Base-by-base conservation (phyloP, 2,797 vertebrate species). In the Psittacula echo region DNA sequence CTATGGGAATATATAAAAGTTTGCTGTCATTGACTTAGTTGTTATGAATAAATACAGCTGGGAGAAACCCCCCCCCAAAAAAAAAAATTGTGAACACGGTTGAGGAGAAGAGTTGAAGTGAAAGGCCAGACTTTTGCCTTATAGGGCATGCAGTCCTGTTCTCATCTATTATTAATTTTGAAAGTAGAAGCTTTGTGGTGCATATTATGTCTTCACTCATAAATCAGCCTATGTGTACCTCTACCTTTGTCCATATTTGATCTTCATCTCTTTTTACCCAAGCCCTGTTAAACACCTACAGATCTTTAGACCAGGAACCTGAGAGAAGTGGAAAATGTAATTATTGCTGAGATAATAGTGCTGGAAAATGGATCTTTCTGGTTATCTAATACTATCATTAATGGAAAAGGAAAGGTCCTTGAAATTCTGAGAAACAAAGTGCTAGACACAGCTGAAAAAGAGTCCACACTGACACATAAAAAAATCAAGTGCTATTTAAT, bases 401-500 rank as follows among this genome's bases (percentile, higher is more conserved):
- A 89, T 60, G 39, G 61, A 68, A 94, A 93, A 87, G 45, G 56
- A 85, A 96, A 90, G 41, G 72, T 82, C 88, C 75, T 96, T 96
- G 84, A 95, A 93, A 77, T 90, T 90, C 51, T 78, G 75, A 68
- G 66, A 90, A 92, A 82, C 53, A 65, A 19, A 92, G 75, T 85
- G 68, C 74, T 84, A 78, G 51, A 61, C 13, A 53, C 42, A 90
- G 50, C 76, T 94, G 78, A 94, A 87, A 91, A 53, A 70, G 14
- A 90, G 72, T 94, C 78, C 72, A 92, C 39, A 58, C 10, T 83
- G 72, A 85, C 92, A 90, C 51, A 70, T 42, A 13, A 89, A 93
- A 94, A 89, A 94, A 82, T 37, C 32, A 97, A 95, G 85, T 91
- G 85, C 71, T 90, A 87, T 88, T 97, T 95, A 92, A 95, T 93